These are phyloP conservation scores for Luperina nickerlii DNA, from an alignment of 2,888 invertebrate genomes.

Conservation along the genomic window DNA sequence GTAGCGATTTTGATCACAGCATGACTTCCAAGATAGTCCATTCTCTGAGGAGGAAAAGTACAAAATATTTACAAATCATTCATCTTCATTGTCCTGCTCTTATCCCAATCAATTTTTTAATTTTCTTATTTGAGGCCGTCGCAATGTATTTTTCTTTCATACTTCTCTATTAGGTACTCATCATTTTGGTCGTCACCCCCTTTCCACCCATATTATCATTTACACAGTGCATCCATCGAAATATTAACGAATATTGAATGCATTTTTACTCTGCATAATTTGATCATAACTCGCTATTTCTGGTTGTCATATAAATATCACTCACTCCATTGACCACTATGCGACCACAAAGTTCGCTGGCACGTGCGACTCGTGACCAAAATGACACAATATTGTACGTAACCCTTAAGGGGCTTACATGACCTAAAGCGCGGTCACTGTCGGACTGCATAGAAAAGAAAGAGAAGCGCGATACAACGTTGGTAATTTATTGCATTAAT, in stretches of 20 bases:
- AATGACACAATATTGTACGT: slow-evolving; percentile 38
- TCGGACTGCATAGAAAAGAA: too few relatives aligned
- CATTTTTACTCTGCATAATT: not conserved
- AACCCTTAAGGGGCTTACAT: slow-evolving; percentile 26
- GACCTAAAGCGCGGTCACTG: too few relatives aligned
- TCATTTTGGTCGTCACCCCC: not conserved
- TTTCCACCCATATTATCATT: not conserved
- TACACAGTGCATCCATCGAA: not conserved
- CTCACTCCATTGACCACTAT: slow-evolving; percentile 27
- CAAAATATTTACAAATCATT: not conserved
- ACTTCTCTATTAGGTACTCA: not conserved
- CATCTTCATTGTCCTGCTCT: not conserved
- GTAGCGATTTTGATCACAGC: not conserved
- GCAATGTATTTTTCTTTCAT: not conserved
- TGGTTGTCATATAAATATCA: slow-evolving; percentile 38
- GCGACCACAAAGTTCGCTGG: slow-evolving; percentile 10
- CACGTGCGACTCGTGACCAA: slow-evolving; percentile 18
- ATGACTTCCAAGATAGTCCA: not conserved
- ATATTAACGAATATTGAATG: not conserved
- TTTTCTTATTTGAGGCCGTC: too few relatives aligned
- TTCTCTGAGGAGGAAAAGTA: not conserved
- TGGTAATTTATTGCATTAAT: too few relatives aligned
- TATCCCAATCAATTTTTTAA: too few relatives aligned
- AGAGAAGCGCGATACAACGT: too few relatives aligned
- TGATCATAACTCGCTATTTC: not conserved